A percentile compares a stretch with the other conserved stretches of the same genome.
These are phyloP conservation scores for Lithophane semibrunnea DNA, from an alignment of 2,888 invertebrate genomes.

Conservation along the genomic window DNA sequence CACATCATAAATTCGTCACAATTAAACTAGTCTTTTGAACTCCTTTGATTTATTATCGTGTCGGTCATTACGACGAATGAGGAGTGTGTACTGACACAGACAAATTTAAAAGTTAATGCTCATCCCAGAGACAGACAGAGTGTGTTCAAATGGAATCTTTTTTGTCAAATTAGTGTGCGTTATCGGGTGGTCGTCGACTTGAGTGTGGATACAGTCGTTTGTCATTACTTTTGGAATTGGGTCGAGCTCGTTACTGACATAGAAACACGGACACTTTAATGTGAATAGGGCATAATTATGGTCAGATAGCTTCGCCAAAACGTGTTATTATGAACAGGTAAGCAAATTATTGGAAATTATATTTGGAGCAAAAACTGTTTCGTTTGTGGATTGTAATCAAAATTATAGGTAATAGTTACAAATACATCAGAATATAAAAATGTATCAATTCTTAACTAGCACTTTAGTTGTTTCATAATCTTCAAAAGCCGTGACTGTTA, in stretches of 20 bases:
- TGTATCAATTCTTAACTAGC: not conserved
- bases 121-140: constrained; percentile 64
- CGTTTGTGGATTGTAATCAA: constrained; percentile 11
- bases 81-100: constrained; percentile 75
- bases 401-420: not conserved
- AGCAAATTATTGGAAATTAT: constrained; percentile 36
- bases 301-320: constrained; percentile 31
- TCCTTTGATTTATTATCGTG: constrained; percentile 73
- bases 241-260: constrained; percentile 69
- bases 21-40: constrained; percentile 76
- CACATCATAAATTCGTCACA: constrained; percentile 72
- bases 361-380: constrained; percentile 22
- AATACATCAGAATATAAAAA: not conserved
- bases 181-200: constrained; percentile 71
- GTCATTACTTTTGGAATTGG: constrained; percentile 76
- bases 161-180: constrained; percentile 77
- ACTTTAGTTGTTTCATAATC: not conserved
- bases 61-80: constrained; percentile 75
- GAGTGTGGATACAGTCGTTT: constrained; percentile 75
- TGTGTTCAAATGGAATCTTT: constrained; percentile 71
- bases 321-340: constrained; percentile 26
- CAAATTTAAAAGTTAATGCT: constrained; percentile 75
- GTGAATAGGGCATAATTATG: constrained; percentile 36
- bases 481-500: not conserved
- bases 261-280: constrained; percentile 54